Base-by-base conservation (phyloP, 2,797 vertebrate genomes). In the Hoplostethus mediterraneus region DNA sequence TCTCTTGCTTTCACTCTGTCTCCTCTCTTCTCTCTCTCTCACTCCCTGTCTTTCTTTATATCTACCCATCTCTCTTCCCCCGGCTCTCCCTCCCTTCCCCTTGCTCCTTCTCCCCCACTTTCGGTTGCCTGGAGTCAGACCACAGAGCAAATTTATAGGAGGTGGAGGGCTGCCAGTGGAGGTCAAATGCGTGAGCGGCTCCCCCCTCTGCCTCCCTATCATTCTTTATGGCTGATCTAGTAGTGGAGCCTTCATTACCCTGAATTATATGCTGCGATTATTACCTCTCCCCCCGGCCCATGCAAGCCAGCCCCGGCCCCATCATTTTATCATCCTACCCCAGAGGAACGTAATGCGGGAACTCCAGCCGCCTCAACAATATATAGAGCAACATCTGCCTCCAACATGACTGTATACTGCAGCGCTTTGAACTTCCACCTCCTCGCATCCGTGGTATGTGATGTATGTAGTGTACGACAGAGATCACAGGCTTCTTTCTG, bases 221-320 rank as follows among this genome's bases (percentile, higher is more conserved):
- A 83, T 91, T 91, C 90, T 93, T 93, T 92, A 92, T 88, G 87
- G 90, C 87, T 75, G 83, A 91, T 90, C 89, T 85, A 86, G 90
- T 89, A 87, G 87, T 61, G 64, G 73, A 89, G 89, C 90, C 87
- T 93, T 92, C 90, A 93, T 93, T 93, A 93, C 82, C 88, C 87
- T 92, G 90, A 93, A 91, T 92, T 93, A 93, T 90, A 90, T 9
- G 56, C 79, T 68, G 73, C 74, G 76, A 91, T 92, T 91, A 92
- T 92, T 92, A 89, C 90, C 83, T 86, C 79, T 86, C 85, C 87
- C 86, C 87, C 75, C 36, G 84, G 84, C 82, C 86, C 72, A 73
- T 73, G 73, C 73, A 83, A 81, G 79, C 83, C 48, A 60, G 80
- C 84, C 80, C 79, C 85, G 91, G 86, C 89, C 90, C 87, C 90